These are phyloP conservation scores for Exephanes ischioxanthus DNA, from an alignment of 2,888 invertebrate genomes.

Conservation along the genomic window DNA sequence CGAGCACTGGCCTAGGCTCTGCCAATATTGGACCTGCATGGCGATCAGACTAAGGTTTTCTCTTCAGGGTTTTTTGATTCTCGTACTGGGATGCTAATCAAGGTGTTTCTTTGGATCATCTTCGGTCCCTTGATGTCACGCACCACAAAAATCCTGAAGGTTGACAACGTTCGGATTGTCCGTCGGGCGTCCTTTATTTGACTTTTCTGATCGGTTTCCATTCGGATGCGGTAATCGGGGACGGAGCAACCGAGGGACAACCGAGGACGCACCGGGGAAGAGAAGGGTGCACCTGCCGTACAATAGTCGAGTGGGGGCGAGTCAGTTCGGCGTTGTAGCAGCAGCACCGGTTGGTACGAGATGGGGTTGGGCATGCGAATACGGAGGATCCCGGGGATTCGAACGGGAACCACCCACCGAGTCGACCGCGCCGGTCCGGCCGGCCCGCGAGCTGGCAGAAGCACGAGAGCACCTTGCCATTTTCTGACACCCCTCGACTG, in stretches of 20 bases:
- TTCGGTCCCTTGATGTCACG: neutral
- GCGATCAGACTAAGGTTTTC: neutral
- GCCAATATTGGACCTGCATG: neutral
- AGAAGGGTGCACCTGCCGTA: conserved; percentile 51
- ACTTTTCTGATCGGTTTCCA: neutral
- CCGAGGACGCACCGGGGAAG: conserved; percentile 18
- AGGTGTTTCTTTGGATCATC: neutral
- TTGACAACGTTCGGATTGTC: no score
- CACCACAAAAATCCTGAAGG: neutral
- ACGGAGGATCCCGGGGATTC: conserved; percentile 86
- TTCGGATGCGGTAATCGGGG: neutral
- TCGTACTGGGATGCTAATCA: neutral
- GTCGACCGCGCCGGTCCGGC: conserved; percentile 85
- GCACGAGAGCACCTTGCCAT: conserved; percentile 74
- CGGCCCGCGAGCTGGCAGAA: conserved; percentile 78
- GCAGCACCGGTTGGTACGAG: conserved; percentile 69
- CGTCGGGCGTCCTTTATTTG: neutral
- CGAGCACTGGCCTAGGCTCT: neutral
- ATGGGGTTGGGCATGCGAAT: conserved; percentile 86
- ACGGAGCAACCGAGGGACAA: neutral
- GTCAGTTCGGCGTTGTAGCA: conserved; percentile 51
- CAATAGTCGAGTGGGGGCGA: conserved; percentile 57
- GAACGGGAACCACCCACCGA: conserved; percentile 85
- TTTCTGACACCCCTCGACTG: conserved; percentile 74
- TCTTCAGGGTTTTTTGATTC: neutral